phyloP scores from a whole-genome alignment of 2,797 vertebrate species.

The Parauchenoglanis punctatus region DNA sequence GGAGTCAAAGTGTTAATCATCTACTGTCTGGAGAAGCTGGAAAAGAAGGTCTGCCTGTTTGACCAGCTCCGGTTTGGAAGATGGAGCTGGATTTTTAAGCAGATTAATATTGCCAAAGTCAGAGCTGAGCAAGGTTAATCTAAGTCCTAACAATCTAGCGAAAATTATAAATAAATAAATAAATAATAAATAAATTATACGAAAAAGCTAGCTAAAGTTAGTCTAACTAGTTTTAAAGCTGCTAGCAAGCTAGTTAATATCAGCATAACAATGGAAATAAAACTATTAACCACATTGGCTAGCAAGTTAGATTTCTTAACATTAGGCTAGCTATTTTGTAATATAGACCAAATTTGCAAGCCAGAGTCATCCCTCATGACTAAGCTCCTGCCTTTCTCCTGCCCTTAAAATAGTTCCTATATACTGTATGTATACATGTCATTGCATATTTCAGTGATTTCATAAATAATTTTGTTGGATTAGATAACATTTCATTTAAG shows the following conservation, averaged over 20 bases:
- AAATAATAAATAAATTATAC: too few relatives aligned
- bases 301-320: neutral
- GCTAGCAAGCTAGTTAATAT: neutral
- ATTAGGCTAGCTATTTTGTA: neutral
- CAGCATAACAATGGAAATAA: neutral
- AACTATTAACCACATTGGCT: neutral
- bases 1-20: neutral
- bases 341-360: neutral
- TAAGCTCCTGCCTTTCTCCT: neutral
- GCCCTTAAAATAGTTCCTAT: neutral
- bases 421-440: neutral
- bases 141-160: neutral
- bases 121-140: neutral
- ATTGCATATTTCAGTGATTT: neutral
- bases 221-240: neutral
- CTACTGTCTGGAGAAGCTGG: neutral
- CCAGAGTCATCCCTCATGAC: neutral
- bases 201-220: neutral
- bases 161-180: neutral
- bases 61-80: neutral
- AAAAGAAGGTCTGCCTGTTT: conserved; percentile 10
- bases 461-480: neutral
- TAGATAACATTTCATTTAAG: neutral
- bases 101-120: neutral
- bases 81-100: neutral